phyloP scores from a whole-genome alignment of 2,888 invertebrate genomes.

The Heliconius hortense region DNA sequence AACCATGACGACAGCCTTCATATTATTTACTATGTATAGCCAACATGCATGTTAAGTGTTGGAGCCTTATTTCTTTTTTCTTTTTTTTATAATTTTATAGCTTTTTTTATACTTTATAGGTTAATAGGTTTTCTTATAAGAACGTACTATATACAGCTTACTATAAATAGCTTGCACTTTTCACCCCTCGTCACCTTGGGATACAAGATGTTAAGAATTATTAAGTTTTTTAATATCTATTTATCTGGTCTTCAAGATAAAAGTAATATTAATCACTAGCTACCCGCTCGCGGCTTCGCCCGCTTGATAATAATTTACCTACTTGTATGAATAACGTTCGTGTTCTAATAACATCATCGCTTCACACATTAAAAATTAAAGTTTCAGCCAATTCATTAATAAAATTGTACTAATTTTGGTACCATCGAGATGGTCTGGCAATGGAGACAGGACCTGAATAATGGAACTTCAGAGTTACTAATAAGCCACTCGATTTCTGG shows the following conservation, averaged over 20 bases:
- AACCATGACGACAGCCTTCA: no score
- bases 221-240: neutral
- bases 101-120: neutral
- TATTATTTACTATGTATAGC: neutral
- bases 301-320: no score
- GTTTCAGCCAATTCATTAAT: no score
- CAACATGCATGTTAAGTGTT: neutral
- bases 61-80: neutral
- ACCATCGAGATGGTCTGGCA: no score
- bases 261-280: no score
- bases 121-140: constrained; percentile 5
- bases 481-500: no score
- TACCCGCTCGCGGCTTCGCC: no score
- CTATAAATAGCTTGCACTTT: constrained; percentile 7
- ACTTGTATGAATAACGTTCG: no score
- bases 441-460: neutral
- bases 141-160: neutral
- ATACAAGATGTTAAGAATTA: neutral
- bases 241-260: no score
- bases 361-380: no score
- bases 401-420: no score
- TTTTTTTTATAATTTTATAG: neutral
- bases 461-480: neutral
- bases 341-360: no score
- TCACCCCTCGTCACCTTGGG: constrained; percentile 8